Evolutionary conservation across 2,888 invertebrate genomes (phyloP).

Genomic region (Mythimna vitellina): DNA sequence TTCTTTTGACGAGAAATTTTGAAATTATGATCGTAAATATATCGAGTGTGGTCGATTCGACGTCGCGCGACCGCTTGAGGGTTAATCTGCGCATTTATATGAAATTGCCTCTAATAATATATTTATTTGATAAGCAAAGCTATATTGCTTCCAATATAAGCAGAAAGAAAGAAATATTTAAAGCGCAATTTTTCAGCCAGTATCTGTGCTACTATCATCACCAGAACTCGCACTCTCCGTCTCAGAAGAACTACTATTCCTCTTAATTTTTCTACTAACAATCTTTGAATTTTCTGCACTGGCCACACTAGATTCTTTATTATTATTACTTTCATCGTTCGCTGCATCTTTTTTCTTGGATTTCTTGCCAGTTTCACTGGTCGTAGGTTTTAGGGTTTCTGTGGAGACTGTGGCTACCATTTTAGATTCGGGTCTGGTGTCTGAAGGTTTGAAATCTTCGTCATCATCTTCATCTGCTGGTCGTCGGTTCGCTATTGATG

Average conservation of each 20-base stretch:
- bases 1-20: no score
- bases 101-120: neutral
- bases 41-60: no score
- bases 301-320: slow-evolving; percentile 81
- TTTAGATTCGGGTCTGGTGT: slow-evolving; percentile 78
- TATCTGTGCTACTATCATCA: slow-evolving; percentile 92
- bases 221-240: slow-evolving; percentile 92
- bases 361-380: slow-evolving; percentile 76
- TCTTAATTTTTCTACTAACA: slow-evolving; percentile 70
- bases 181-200: slow-evolving; percentile 77
- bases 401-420: slow-evolving; percentile 87
- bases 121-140: neutral
- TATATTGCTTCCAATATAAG: neutral
- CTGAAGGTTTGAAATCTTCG: slow-evolving; percentile 77
- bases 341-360: slow-evolving; percentile 76
- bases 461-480: slow-evolving; percentile 82
- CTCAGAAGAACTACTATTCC: slow-evolving; percentile 90
- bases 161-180: neutral
- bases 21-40: no score
- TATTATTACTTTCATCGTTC: slow-evolving; percentile 68
- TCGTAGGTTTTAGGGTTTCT: slow-evolving; percentile 85
- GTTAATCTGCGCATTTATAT: no score
- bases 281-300: slow-evolving; percentile 65
- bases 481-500: slow-evolving; percentile 85
- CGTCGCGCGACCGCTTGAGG: no score